These are phyloP conservation scores for Enteromius mattozi DNA, from an alignment of 2,797 vertebrate species.

Conservation along the genomic window DNA sequence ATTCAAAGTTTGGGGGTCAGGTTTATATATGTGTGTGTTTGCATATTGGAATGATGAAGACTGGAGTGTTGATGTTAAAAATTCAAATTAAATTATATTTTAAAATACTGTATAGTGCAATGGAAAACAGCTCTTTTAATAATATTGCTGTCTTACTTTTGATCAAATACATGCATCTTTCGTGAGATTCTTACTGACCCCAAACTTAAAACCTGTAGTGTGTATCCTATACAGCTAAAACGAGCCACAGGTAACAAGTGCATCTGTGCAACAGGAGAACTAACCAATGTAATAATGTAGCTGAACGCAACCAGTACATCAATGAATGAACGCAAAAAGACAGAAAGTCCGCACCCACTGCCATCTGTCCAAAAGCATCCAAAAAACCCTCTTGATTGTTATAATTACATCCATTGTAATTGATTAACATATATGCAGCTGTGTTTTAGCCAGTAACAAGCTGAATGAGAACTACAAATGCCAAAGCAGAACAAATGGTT, in stretches of 20 bases:
- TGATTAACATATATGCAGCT: slow-evolving; percentile 9
- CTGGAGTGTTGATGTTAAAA: too few species aligned
- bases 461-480: slow-evolving; percentile 9
- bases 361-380: slow-evolving; percentile 31
- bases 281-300: slow-evolving; percentile 8
- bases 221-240: background rate
- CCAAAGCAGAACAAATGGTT: slow-evolving; percentile 7
- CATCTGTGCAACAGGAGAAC: background rate
- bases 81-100: background rate
- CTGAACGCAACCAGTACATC: background rate
- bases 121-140: background rate
- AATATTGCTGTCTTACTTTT: background rate
- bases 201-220: background rate
- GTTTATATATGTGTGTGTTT: background rate
- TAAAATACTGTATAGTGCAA: background rate
- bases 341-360: slow-evolving; percentile 4
- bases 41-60: background rate
- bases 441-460: background rate
- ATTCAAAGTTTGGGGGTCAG: background rate
- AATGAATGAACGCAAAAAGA: background rate
- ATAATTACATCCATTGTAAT: slow-evolving; percentile 12
- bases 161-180: background rate
- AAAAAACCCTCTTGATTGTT: slow-evolving; percentile 5
- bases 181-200: background rate
- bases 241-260: background rate